Evolutionary conservation across 2,797 vertebrate species (phyloP), one percentile per base, ranked within the genome.

Genomic region (Fistularia tabacaria): DNA sequence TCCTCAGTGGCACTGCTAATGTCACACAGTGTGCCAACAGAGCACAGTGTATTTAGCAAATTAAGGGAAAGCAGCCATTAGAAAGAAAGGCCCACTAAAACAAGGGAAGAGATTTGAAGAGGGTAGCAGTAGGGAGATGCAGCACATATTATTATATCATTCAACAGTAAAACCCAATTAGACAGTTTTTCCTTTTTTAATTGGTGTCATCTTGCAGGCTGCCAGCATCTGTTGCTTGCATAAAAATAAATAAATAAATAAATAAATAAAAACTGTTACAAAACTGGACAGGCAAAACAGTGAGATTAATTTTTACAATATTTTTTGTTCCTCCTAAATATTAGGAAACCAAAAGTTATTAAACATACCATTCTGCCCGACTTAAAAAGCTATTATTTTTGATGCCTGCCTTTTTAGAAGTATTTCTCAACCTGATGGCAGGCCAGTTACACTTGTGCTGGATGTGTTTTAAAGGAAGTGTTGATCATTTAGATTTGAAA

Each of bases 141-240:
- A 66, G 58, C 51, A 67, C 64, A 58, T 64, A 69, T 59, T 80
- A 72, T 81, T 81, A 80, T 73, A 61, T 65, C 64, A 68, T 71
- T 73, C 44, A 74, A 66, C 83, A 79, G 77, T 83, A 79, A 70
- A 80, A 45, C 61, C 25, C 25, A 25, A 25, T 25, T 25, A 25
- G 25, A 25, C 25, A 25, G 25, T 25, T 5, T 25, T 25, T 25
- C 25, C 25, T 25, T 25, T n/a, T 25, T 25, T 25, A 25, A 25
- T 25, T 25, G 25, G 25, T 25, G 5, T 25, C 25, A 25, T 25
- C 25, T 25, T 25, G 25, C 25, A 25, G 25, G 25, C 25, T 25
- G 25, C 25, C 25, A 25, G 5, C 25, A 25, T 25, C 25, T 25
- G 25, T 25, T 25, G 25, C 25, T 25, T 25, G 25, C 25, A 5